These are phyloP conservation scores for Mellivora capensis DNA, from an alignment of 2,113 vertebrate genomes.

Conservation along the genomic window DNA sequence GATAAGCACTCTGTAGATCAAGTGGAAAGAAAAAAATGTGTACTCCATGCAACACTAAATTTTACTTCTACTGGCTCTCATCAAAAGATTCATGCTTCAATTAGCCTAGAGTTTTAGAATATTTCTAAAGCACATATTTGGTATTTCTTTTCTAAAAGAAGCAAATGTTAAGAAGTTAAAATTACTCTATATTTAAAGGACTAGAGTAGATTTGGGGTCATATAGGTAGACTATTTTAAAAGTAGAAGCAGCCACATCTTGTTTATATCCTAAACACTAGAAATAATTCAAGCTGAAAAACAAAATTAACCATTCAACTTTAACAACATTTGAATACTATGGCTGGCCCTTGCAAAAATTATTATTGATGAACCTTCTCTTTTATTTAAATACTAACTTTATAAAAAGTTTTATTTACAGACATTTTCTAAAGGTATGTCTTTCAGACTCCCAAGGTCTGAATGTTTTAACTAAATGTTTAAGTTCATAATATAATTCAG, in stretches of 20 bases:
- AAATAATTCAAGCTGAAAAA: background rate
- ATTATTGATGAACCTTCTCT: background rate
- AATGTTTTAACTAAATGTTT: background rate
- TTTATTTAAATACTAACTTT: background rate
- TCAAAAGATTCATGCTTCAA: background rate
- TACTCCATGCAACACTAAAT: background rate
- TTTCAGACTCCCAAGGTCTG: background rate
- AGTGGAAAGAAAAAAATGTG: background rate
- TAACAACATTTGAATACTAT: background rate
- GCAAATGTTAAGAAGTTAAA: background rate
- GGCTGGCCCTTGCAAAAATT: background rate
- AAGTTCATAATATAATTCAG: conserved; percentile 12
- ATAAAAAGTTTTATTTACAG: background rate
- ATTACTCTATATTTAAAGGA: background rate
- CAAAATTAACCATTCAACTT: background rate
- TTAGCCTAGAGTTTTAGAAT: background rate
- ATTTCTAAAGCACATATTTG: background rate
- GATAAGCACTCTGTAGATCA: background rate
- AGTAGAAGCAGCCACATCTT: background rate
- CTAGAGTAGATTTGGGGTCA: background rate
- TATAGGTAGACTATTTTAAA: background rate
- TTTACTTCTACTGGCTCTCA: background rate
- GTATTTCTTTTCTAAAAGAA: background rate
- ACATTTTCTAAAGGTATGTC: conserved; percentile 12
- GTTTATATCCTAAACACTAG: background rate